phyloP scores from a whole-genome alignment of 2,797 vertebrate genomes.

The Cephalopachus bancanus region DNA sequence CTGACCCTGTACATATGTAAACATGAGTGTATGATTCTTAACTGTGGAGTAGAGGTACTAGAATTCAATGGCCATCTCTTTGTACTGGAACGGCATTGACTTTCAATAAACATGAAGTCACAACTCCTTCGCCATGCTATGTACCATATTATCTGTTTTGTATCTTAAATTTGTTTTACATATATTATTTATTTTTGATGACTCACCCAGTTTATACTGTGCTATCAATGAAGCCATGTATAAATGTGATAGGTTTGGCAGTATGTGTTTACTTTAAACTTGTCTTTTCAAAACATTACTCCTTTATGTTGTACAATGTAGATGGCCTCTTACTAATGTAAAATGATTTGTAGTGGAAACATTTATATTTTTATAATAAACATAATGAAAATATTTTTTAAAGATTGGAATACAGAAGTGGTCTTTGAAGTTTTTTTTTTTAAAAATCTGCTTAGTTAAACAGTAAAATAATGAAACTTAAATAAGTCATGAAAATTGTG shows the following conservation, averaged over 20 bases:
- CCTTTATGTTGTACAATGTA: conserved; percentile 94
- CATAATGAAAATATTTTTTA: conserved; percentile 99
- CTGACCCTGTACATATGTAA: conserved; percentile 96
- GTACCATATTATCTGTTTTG: conserved; percentile 90
- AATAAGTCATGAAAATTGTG: conserved; percentile 6
- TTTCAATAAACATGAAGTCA: conserved; percentile 89
- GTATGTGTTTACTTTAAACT: conserved; percentile 94
- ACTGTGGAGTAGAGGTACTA: conserved; percentile 92
- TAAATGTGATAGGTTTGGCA: conserved; percentile 92
- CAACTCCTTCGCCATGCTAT: conserved; percentile 92
- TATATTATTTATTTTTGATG: conserved; percentile 97
- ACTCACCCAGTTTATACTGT: conserved; percentile 90
- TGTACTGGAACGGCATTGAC: conserved; percentile 93
- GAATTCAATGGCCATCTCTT: conserved; percentile 94
- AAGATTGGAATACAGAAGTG: conserved; percentile 94
- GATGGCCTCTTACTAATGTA: conserved; percentile 99
- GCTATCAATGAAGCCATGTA: conserved; percentile 93
- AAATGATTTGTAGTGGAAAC: conserved; percentile 99
- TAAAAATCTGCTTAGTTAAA: conserved; percentile 69
- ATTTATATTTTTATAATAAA: conserved; percentile 99
- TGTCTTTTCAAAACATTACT: conserved; percentile 93
- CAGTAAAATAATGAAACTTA: conserved; percentile 65
- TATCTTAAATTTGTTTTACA: conserved; percentile 94
- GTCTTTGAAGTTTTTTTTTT: conserved; percentile 88
- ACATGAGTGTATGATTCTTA: conserved; percentile 94